Conservation (phyloP, 1,140 invertebrate genomes). For the Sycophila sp. region DNA sequence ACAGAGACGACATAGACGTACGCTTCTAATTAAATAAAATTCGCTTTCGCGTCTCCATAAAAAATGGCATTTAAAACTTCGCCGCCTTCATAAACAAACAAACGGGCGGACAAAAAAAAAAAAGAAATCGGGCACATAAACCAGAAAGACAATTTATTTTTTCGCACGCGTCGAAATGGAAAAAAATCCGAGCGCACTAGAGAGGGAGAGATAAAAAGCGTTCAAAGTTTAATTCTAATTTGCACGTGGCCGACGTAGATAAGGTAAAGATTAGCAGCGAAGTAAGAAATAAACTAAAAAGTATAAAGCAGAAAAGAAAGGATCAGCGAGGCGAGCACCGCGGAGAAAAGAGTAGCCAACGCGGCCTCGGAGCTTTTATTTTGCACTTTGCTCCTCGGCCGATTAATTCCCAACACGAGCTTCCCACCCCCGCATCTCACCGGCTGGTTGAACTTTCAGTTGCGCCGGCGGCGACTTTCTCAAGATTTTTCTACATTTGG, state of each 20-base stretch:
- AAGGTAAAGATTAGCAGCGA: slow-evolving; percentile 16
- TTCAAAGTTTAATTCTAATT: slow-evolving; percentile 10
- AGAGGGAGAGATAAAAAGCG: background rate
- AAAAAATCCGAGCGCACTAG: background rate
- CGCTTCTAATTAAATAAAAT: too few species aligned
- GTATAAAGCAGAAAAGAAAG: background rate
- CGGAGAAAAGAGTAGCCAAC: background rate
- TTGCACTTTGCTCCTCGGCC: slow-evolving; percentile 27
- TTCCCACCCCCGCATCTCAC: background rate
- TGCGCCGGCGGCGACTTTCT: slow-evolving; percentile 81
- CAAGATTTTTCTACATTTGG: slow-evolving; percentile 81
- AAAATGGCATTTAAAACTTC: too few species aligned
- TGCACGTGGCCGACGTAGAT: background rate
- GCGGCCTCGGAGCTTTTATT: slow-evolving; percentile 41
- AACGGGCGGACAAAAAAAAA: too few species aligned
- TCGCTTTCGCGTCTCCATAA: too few species aligned
- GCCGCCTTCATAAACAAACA: too few species aligned
- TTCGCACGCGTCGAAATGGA: background rate
- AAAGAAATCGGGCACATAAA: too few species aligned
- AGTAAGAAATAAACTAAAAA: background rate
- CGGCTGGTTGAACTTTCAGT: slow-evolving; percentile 65
- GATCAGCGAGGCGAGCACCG: background rate
- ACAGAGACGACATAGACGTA: too few species aligned
- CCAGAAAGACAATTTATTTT: too few species aligned
- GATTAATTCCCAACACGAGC: slow-evolving; percentile 23